Evolutionary conservation across 2,888 invertebrate species (phyloP), one percentile per base, ranked within the genome.

Genomic region (Leucophenga montana): DNA sequence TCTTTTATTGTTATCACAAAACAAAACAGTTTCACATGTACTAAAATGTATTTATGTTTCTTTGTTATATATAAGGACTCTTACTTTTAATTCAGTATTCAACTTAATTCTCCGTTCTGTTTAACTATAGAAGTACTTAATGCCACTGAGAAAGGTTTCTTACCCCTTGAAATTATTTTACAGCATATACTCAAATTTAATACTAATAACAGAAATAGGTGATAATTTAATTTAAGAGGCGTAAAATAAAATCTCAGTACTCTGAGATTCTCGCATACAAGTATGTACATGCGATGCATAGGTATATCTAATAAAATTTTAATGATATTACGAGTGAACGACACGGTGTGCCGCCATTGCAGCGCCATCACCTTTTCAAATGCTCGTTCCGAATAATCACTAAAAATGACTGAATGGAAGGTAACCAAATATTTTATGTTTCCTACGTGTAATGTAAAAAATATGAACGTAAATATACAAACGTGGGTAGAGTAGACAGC

Each of bases 161-260:
- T 33, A n/a, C 33, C 33, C 8, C 33, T 33, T 33, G 8, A 33
- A 33, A 5, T 5, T 33, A 33, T n/a, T n/a, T n/a, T n/a, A n/a
- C n/a, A n/a, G n/a, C 33, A 8, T 33, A 33, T 33, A 33, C 33
- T 33, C 33, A 33, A 33, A 33, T 33, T 62, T 46, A 20, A 46
- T 20, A 46, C 44, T 71, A 71, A 72, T 74, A 76, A 73, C 74
- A 75, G 73, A 72, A 78, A 78, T 79, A 79, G 81, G 81, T 81
- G 83, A 82, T 81, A 81, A 81, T 81, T 81, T 81, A 83, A 82
- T 81, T 81, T 81, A 73, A 74, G 61, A 31, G 71, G 75, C 78
- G 75, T 76, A 68, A 72, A 76, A 76, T 71, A 74, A 80, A 75
- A 80, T n/a, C n/a, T 80, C 72, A 75, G 69, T 33, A 8, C 8